Base-by-base conservation (phyloP, 2,797 vertebrate genomes). In the Gobionotothen gibberifrons region DNA sequence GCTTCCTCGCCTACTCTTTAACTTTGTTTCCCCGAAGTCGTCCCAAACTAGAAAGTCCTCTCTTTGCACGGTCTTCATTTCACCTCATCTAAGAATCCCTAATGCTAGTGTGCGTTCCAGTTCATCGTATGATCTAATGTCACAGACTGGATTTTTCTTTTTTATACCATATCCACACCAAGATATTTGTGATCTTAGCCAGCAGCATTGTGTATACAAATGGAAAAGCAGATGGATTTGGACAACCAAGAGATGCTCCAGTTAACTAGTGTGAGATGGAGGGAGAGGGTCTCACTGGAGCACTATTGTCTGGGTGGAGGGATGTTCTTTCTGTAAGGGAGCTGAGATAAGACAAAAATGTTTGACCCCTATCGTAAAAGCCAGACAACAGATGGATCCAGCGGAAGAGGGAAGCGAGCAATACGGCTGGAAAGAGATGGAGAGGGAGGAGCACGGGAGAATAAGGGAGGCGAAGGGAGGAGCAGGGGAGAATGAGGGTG, bases 371-470 rank as follows among this genome's bases (percentile, higher is more conserved):
- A 43, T 74, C 14, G 55, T 84, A 79, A 87, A 84, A 81, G 53
- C 36, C 71, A 79, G 69, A 87, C 59, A 82, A 69, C 82, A 82
- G 79, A 88, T 78, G 79, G 69, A 84, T 85, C 17, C 39, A 59
- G 55, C 79, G 21, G 57, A 75, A 72, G 70, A 72, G 76, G 47
- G 74, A 75, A 76, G 29, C 2, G 0, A 26, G 57, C 76, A 72
- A 49, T 40, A 70, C 51, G 69, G 66, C 22, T 40, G 44, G n/a
- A 47, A 13, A 76, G 61, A 40, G 44, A 19, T 32, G 1, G 21
- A 48, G 43, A 47, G 59, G 32, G 26, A 26, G 26, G 4, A 26
- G 26, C 26, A 26, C 26, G 26, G 26, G 26, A 26, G 26, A 26
- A 26, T 26, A 26, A 26, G 26, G 26, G 26, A 4, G 26, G 26